These are phyloP conservation scores for Manacus vitellinus DNA, from an alignment of 2,113 vertebrate genomes.

Conservation along the genomic window DNA sequence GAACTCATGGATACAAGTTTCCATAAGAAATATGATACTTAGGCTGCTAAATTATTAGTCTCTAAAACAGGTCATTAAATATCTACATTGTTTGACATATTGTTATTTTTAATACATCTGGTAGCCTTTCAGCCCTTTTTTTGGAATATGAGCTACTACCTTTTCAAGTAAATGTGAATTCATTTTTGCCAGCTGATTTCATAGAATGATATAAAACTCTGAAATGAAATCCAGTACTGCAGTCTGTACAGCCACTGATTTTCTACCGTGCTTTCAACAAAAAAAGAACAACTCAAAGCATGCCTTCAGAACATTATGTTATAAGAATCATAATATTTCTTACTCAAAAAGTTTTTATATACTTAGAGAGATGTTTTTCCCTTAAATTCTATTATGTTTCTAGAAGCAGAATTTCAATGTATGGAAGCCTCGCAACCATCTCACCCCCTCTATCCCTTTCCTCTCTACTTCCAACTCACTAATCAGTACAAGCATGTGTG, in stretches of 20 bases:
- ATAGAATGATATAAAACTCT: not conserved
- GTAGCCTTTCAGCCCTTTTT: not conserved
- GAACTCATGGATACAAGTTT: not conserved
- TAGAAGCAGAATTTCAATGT: not conserved
- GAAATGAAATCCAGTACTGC: not conserved
- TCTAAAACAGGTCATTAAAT: not conserved
- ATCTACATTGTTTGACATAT: not conserved
- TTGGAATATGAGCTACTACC: not conserved
- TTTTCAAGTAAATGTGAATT: not conserved
- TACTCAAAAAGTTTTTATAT: not conserved
- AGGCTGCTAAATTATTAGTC: not conserved
- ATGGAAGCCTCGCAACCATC: not conserved
- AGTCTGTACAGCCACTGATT: not conserved
- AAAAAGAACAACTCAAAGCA: not conserved
- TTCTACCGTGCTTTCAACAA: not conserved
- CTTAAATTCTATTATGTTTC: not conserved
- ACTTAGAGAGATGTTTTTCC: not conserved
- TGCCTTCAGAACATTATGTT: not conserved
- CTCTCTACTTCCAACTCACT: not conserved
- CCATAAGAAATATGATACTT: not conserved
- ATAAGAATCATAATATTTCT: not conserved
- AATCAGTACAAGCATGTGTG: not conserved
- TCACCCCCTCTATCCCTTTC: accelerated
- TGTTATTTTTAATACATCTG: not conserved
- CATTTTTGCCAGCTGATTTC: not conserved